These are phyloP conservation scores for Mythimna pallens DNA, from an alignment of 2,888 invertebrate species.

Conservation along the genomic window DNA sequence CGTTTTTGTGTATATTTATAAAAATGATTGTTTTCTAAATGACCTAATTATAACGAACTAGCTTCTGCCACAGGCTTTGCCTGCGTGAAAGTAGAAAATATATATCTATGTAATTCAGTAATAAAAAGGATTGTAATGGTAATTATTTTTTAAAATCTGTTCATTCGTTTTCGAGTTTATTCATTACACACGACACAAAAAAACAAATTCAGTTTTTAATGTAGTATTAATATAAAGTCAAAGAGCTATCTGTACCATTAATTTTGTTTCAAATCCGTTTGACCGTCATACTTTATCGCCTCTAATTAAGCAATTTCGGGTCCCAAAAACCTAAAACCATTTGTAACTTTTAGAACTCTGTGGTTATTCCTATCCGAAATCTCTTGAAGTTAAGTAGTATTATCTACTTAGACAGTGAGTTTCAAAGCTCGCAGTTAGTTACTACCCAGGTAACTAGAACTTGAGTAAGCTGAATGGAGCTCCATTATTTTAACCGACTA, in stretches of 20 bases:
- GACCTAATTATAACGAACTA: too few relatives aligned
- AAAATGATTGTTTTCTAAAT: too few relatives aligned
- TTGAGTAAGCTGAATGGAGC: constrained; percentile 30
- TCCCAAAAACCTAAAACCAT: background rate
- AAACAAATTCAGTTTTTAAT: too few relatives aligned
- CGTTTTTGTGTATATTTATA: too few relatives aligned
- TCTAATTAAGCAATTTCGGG: background rate
- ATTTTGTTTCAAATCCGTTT: constrained; percentile 1
- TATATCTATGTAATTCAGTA: too few relatives aligned
- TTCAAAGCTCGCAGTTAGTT: constrained; percentile 21
- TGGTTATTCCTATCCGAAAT: constrained; percentile 3
- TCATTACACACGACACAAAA: too few relatives aligned
- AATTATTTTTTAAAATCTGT: too few relatives aligned
- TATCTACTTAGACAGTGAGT: constrained; percentile 33
- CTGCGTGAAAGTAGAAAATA: too few relatives aligned
- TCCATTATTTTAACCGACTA: constrained; percentile 30
- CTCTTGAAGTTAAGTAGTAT: background rate
- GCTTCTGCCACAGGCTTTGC: too few relatives aligned
- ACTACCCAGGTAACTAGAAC: constrained; percentile 22
- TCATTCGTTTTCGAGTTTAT: too few relatives aligned
- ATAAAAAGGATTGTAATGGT: too few relatives aligned
- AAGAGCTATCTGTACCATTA: background rate
- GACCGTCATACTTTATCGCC: background rate
- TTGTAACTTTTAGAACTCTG: constrained; percentile 1
- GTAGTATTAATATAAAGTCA: background rate